Evolutionary conservation across 1,140 invertebrate species (phyloP), one percentile per base, ranked within the genome.

Genomic region (Drosophila ironensis): DNA sequence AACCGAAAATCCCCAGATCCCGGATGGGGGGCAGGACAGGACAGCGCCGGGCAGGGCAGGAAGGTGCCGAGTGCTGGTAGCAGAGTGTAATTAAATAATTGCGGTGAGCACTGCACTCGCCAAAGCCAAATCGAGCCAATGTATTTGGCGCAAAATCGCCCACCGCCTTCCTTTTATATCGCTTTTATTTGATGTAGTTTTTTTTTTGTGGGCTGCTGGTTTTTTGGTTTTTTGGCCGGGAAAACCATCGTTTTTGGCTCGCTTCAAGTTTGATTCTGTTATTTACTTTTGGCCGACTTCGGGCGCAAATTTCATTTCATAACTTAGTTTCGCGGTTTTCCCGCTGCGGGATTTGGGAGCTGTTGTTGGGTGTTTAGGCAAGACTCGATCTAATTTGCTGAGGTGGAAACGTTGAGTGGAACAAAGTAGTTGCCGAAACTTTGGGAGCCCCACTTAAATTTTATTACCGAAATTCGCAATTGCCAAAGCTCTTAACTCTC

Each of bases 71-170:
- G 25, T 47, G 19, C 7, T 37, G n/a, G 33, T 37, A 8, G 25
- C 33, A 51, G 60, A 66, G 70, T 78, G 57, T 82, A 78, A 82
- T 82, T 82, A 82, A 82, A 82, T 82, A 84, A 84, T 84, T 84
- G 80, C 78, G 78, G 73, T 73, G 54, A 52, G 73, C 41, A 24
- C 24, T 8, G 56, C 51, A 60, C 72, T 73, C 24, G 63, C 78
- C 53, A 47, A 84, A 37, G 53, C 78, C 73, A 66, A 78, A 78
- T 78, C 69, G 69, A 67, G 69, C 78, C 78, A 84, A 74, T 84
- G 69, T 71, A 77, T 84, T 80, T 73, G 56, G 59, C 47, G 50
- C 59, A 54, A 64, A 74, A 53, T 59, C 67, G 74, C 56, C 63
- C 64, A 74, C 60, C 52, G 48, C 44, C 38, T 50, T 66, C 51